Conservation (phyloP, 2,888 invertebrate species). For the Napeogenes inachia region DNA sequence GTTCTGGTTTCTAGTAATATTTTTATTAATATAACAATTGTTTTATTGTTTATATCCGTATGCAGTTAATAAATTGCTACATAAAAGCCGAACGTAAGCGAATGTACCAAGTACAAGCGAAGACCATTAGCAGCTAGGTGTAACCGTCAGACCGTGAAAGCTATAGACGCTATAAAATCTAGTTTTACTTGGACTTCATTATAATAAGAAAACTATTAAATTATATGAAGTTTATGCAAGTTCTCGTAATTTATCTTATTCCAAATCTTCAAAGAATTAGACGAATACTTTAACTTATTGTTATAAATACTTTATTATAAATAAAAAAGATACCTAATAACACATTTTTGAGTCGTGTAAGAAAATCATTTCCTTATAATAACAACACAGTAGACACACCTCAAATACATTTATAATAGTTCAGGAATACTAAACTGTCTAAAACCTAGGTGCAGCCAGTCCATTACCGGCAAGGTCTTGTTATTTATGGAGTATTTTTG, state of each 20-base stretch:
- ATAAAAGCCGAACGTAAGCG: not conserved
- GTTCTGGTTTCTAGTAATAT: too few relatives aligned
- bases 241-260: not conserved
- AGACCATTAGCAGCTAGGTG: not conserved
- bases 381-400: not conserved
- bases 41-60: too few relatives aligned
- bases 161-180: not conserved
- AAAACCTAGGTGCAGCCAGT: constrained; percentile 3
- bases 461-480: not conserved
- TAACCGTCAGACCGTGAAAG: not conserved
- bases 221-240: not conserved
- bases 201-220: not conserved
- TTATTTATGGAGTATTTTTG: not conserved
- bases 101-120: not conserved
- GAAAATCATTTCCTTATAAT: not conserved
- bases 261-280: not conserved
- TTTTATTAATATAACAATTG: too few relatives aligned
- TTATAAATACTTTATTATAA: not conserved
- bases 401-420: not conserved
- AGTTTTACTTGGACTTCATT: not conserved
- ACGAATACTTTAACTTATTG: not conserved
- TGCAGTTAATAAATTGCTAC: too few relatives aligned
- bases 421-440: not conserved
- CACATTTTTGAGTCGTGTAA: not conserved
- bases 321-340: not conserved